Conservation (phyloP, 2,113 vertebrate genomes). For the Chunga burmeisteri region DNA sequence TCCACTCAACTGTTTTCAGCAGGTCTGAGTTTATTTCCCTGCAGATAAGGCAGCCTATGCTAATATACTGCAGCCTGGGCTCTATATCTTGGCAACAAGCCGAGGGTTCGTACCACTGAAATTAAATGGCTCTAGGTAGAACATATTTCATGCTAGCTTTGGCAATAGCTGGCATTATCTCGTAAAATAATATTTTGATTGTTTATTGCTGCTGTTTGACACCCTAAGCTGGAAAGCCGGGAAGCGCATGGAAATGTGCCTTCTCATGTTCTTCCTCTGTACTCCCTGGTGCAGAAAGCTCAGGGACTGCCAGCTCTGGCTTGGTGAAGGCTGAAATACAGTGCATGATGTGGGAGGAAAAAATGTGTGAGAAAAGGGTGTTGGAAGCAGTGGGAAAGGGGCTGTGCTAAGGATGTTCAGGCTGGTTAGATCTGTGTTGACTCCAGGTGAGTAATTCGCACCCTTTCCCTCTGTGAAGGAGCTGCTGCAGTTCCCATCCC, state of each 20-base stretch:
- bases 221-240: background rate
- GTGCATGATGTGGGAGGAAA: background rate
- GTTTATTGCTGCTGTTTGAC: background rate
- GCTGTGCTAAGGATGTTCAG: background rate
- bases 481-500: background rate
- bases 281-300: background rate
- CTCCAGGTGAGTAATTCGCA: slow-evolving; percentile 36
- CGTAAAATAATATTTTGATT: background rate
- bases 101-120: background rate
- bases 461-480: background rate
- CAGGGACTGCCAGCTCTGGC: background rate
- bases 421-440: background rate
- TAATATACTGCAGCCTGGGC: slow-evolving; percentile 1
- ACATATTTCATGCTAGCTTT: background rate
- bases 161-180: background rate
- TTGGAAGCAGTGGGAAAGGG: background rate
- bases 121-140: background rate
- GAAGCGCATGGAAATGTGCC: background rate
- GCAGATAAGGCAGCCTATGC: slow-evolving; percentile 60
- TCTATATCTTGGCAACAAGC: background rate
- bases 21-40: slow-evolving; percentile 64
- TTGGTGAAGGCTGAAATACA: background rate
- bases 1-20: slow-evolving; percentile 57
- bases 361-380: background rate
- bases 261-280: background rate